These are phyloP conservation scores for Procambarus clarkii DNA, from an alignment of 1,140 invertebrate genomes.

Conservation along the genomic window DNA sequence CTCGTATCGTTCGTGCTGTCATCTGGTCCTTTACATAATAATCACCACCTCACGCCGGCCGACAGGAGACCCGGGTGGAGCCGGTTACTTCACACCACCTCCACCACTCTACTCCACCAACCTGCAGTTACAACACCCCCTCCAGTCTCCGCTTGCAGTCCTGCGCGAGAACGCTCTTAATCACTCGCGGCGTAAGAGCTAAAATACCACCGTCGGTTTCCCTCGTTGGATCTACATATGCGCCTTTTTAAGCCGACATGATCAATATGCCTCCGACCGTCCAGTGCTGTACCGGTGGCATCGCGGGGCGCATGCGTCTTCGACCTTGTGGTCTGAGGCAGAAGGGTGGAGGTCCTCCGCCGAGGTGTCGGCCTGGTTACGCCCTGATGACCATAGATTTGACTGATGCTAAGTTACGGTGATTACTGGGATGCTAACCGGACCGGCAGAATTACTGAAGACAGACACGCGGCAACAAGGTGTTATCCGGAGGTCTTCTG, in stretches of 20 bases:
- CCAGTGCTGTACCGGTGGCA: background rate
- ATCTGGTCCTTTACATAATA: too few relatives aligned
- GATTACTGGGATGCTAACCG: conserved; percentile 37
- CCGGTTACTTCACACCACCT: too few relatives aligned
- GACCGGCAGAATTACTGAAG: conserved; percentile 49
- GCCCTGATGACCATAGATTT: background rate
- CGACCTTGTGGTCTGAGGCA: background rate
- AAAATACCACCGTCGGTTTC: background rate
- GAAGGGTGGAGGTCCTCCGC: background rate
- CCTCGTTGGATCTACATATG: conserved; percentile 2
- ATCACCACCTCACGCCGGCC: too few relatives aligned
- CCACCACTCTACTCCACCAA: too few relatives aligned
- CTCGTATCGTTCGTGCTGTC: too few relatives aligned
- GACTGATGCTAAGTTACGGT: conserved; percentile 37
- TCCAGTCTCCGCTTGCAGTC: too few relatives aligned
- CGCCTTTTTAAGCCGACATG: conserved; percentile 45
- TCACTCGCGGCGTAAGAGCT: background rate
- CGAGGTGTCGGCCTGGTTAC: background rate
- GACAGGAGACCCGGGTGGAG: too few relatives aligned
- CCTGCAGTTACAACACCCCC: too few relatives aligned
- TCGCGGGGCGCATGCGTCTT: background rate
- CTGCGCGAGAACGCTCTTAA: background rate
- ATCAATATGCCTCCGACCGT: conserved; percentile 48
- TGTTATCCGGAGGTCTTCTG: conserved; percentile 12
- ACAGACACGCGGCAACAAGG: conserved; percentile 53